Evolutionary conservation across 2,113 vertebrate species (phyloP).

Genomic region (Triplophysa dalaica): DNA sequence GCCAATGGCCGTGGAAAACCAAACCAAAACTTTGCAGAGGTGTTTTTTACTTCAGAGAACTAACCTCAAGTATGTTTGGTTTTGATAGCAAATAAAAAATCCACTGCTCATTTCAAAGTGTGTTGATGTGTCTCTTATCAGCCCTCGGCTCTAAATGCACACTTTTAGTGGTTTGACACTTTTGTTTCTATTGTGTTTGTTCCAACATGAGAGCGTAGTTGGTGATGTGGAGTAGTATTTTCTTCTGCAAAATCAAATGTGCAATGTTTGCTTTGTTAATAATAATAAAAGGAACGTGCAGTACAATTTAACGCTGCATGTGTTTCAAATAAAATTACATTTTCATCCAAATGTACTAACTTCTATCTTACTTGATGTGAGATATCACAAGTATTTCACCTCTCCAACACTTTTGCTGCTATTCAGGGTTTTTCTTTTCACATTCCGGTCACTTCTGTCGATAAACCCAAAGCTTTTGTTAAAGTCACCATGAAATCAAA

Average conservation of each 20-base stretch:
- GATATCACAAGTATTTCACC: not conserved
- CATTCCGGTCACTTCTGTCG: no score
- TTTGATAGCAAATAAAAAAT: not conserved
- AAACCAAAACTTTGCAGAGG: constrained; percentile 26
- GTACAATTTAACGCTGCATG: not conserved
- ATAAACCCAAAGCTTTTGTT: no score
- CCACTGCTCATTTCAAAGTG: not conserved
- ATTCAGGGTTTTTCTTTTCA: no score
- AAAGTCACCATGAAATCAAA: no score
- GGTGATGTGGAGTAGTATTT: no score
- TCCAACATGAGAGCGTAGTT: no score
- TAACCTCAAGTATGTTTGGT: not conserved
- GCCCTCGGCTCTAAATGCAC: not conserved
- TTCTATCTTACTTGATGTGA: no score
- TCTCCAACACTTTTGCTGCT: not conserved
- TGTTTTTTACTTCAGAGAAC: not conserved
- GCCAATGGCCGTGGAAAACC: not conserved
- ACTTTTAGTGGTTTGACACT: not conserved
- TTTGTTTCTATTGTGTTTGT: no score
- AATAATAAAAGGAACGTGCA: no score
- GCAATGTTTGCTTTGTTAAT: not conserved
- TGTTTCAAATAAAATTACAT: not conserved
- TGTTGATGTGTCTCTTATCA: not conserved
- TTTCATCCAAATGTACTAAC: not conserved
- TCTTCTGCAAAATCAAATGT: not conserved